Percentiles rank a stretch among this genome's conserved stretches.
Evolutionary conservation across 2,888 invertebrate genomes (phyloP).

Genomic region (Ophraella communa): DNA sequence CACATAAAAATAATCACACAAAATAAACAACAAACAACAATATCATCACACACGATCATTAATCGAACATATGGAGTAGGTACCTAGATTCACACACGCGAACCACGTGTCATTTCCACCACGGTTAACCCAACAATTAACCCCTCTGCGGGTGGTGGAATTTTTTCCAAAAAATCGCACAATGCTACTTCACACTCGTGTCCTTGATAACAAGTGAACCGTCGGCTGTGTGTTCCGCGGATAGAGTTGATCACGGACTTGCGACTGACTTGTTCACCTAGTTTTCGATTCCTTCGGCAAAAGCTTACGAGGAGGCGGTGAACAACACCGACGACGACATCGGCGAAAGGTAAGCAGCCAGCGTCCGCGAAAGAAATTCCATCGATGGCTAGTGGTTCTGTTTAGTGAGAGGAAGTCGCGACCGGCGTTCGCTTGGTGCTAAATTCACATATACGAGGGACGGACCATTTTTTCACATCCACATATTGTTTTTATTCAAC

Average conservation of each 20-base stretch:
- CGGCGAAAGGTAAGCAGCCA: conserved; percentile 4
- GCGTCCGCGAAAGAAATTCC: conserved; percentile 26
- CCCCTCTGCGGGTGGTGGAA: conserved; percentile 26
- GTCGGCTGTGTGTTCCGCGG: conserved; percentile 35
- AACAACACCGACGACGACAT: conserved; percentile 13
- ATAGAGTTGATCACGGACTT: conserved; percentile 39
- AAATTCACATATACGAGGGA: neutral
- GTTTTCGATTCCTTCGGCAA: conserved; percentile 46
- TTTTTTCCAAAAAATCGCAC: conserved; percentile 19
- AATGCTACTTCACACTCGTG: conserved; percentile 35
- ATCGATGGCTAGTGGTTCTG: neutral
- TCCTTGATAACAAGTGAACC: conserved; percentile 56
- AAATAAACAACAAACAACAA: conserved; percentile 32
- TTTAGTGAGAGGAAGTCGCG: conserved; percentile 1
- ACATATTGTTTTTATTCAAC: too few species aligned
- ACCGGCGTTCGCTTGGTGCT: neutral
- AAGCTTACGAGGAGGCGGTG: conserved; percentile 30
- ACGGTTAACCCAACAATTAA: conserved; percentile 14
- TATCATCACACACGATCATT: conserved; percentile 32
- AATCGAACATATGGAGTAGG: conserved; percentile 26
- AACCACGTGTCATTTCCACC: conserved; percentile 21
- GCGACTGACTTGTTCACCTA: conserved; percentile 52
- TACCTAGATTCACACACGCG: conserved; percentile 18
- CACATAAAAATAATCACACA: conserved; percentile 39
- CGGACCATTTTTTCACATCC: neutral